phyloP scores from a whole-genome alignment of 2,888 invertebrate genomes.

The Pecten maximus region DNA sequence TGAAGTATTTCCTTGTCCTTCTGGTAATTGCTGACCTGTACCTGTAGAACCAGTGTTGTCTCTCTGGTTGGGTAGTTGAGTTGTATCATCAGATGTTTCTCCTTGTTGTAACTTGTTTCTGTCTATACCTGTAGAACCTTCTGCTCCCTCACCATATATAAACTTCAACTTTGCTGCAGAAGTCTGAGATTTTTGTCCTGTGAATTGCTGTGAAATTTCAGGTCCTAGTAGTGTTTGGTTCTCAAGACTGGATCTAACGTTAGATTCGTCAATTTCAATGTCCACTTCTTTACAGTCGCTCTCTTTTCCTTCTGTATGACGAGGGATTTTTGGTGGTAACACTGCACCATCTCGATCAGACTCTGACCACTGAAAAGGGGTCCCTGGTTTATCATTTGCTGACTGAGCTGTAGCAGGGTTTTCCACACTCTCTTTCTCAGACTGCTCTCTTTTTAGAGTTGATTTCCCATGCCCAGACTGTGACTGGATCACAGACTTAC shows the following conservation, averaged over 20 bases:
- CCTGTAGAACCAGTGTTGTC: not conserved
- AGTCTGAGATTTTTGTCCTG: not conserved
- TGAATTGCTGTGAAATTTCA: not conserved
- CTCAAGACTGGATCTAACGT: not conserved
- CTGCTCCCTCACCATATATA: not conserved
- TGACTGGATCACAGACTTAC: not conserved
- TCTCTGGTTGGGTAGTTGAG: not conserved
- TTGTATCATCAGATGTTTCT: not conserved
- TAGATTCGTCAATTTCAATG: not conserved
- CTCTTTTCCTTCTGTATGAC: not conserved
- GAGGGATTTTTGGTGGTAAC: not conserved
- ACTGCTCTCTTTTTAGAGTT: not conserved
- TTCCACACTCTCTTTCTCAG: not conserved
- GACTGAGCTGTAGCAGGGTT: not conserved
- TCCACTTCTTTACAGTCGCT: not conserved
- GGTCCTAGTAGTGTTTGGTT: not conserved
- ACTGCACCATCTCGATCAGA: not conserved
- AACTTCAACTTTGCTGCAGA: not conserved
- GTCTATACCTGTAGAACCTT: not conserved
- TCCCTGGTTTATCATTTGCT: not conserved
- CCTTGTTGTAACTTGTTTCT: not conserved
- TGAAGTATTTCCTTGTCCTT: not conserved
- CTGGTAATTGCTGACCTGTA: not conserved
- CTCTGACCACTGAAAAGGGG: not conserved
- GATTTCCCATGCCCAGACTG: not conserved